Base-by-base conservation (phyloP, 2,113 vertebrate genomes). In the Coturnix japonica region DNA sequence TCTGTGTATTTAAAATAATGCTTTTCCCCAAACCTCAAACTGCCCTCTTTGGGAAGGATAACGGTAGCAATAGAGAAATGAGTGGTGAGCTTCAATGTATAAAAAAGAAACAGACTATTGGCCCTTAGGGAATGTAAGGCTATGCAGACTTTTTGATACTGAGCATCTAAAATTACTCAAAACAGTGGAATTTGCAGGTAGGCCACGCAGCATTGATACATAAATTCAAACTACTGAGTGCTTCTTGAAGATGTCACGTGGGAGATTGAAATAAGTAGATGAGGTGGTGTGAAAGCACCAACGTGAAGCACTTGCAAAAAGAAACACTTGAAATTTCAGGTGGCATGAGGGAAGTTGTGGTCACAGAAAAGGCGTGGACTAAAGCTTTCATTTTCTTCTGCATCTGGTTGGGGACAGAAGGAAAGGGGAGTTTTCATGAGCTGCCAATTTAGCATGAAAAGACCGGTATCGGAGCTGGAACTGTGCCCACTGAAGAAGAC, bases 381-480 rank as follows among this genome's bases (percentile, higher is more conserved):
- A 30, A 49, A 56, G 17, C 33, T 61, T 84, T 9, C 0, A 1
- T 56, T 56, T 14, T 9, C 2, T 0, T 60, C 30, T 26, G 3
- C 75, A 13, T 49, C 11, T 43, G 3, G n/a, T 35, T 9, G 7
- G 33, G 66, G 31, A 13, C 37, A 33, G 33, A 12, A 7, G 33
- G 18, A n/a, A 87, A 22, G 2, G 44, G 7, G 6, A 11, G 7
- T 8, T 89, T 53, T n/a, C 17, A n/a, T 21, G 16, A 23, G 6
- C 22, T 56, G 25, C 18, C 6, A 5, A 25, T 61, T 41, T 0
- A 49, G 20, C 3, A 8, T 72, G 11, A 49, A 16, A 74, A 72
- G 13, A 12, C 4, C 2, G 18, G 3, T 31, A 31, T 7, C 0
- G 3, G 13, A 49, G 2, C 4, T 28, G 25, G 43, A 39, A 56